These are phyloP conservation scores for Metridium senile DNA, from an alignment of 92 coral and sea anemone genomes.

Conservation along the genomic window DNA sequence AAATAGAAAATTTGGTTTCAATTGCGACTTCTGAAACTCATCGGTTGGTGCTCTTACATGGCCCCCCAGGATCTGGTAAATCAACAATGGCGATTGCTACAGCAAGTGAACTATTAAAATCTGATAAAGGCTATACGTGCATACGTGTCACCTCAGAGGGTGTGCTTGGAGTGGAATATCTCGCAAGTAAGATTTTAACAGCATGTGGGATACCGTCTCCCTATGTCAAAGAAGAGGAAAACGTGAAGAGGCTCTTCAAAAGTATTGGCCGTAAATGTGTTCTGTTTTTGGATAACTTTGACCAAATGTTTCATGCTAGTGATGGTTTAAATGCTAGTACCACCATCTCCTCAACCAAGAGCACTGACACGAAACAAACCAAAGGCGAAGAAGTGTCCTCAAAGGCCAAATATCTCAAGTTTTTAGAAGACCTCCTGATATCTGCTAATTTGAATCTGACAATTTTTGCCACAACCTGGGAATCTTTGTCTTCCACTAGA, in stretches of 20 bases:
- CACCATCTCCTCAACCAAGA: too few relatives aligned
- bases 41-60: constrained; percentile 34
- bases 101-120: constrained; percentile 29
- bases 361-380: too few relatives aligned
- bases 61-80: constrained; percentile 45
- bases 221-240: background rate
- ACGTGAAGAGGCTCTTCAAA: constrained; percentile 17
- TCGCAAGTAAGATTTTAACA: constrained; percentile 40
- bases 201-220: constrained; percentile 29
- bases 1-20: background rate
- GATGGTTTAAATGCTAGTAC: too few relatives aligned
- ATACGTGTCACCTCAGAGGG: constrained; percentile 38
- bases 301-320: constrained; percentile 25
- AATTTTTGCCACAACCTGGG: constrained; percentile 45
- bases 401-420: constrained; percentile 14
- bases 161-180: constrained; percentile 18
- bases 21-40: background rate
- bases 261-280: constrained; percentile 3
- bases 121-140: background rate
- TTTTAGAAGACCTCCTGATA: constrained; percentile 13
- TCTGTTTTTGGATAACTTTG: constrained; percentile 48
- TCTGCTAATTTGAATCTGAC: constrained; percentile 30
- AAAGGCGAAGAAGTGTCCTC: background rate
- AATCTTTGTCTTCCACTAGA: constrained; percentile 14
- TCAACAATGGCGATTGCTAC: constrained; percentile 24